A percentile compares a stretch with the other conserved stretches of the same genome.
These are phyloP conservation scores for Melieria crassipennis DNA, from an alignment of 2,888 invertebrate genomes.

Conservation along the genomic window DNA sequence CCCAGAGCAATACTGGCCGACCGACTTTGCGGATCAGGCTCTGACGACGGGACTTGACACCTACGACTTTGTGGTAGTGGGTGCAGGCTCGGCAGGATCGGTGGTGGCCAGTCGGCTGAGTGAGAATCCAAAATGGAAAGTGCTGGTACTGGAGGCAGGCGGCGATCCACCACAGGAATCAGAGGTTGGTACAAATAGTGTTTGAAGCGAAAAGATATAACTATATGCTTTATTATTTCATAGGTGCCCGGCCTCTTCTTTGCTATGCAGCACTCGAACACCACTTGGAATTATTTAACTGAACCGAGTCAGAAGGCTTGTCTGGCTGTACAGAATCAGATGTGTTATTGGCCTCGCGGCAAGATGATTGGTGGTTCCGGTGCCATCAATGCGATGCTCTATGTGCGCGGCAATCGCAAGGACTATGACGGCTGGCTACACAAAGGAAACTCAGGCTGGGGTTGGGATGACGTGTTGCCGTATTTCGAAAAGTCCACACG, in stretches of 20 bases:
- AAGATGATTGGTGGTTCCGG: slow-evolving; percentile 75
- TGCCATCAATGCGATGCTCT: slow-evolving; percentile 73
- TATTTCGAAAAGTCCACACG: slow-evolving; percentile 80
- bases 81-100: slow-evolving; percentile 67
- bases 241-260: slow-evolving; percentile 52
- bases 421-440: slow-evolving; percentile 75
- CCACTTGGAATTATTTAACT: slow-evolving; percentile 55
- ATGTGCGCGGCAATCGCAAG: slow-evolving; percentile 71
- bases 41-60: slow-evolving; percentile 57
- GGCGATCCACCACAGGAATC: slow-evolving; percentile 66
- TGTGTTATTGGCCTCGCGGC: slow-evolving; percentile 70
- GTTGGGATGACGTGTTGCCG: slow-evolving; percentile 79
- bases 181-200: slow-evolving; percentile 49
- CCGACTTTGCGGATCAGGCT: slow-evolving; percentile 62
- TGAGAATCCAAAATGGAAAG: slow-evolving; percentile 65
- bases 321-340: slow-evolving; percentile 48
- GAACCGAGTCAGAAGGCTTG: slow-evolving; percentile 52
- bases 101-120: slow-evolving; percentile 67
- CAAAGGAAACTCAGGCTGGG: slow-evolving; percentile 73
- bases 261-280: slow-evolving; percentile 49
- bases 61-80: slow-evolving; percentile 67
- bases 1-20: slow-evolving; percentile 69
- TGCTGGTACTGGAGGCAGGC: slow-evolving; percentile 68
- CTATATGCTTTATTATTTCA: slow-evolving; percentile 43
- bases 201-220: background rate